phyloP scores from a whole-genome alignment of 2,113 vertebrate genomes.

The Strigops habroptila region DNA sequence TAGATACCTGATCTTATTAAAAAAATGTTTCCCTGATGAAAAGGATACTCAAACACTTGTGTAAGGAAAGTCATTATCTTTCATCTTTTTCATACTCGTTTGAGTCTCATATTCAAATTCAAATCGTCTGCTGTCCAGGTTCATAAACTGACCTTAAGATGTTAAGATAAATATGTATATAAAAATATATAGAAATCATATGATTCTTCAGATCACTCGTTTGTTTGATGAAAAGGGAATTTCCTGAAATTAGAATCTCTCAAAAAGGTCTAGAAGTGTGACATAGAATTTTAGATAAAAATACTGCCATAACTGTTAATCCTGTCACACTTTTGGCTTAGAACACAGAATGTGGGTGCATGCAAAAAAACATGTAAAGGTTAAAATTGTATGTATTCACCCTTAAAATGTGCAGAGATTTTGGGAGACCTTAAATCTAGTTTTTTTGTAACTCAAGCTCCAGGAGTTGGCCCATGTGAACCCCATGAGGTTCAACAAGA shows the following conservation, averaged over 20 bases:
- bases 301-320: background rate
- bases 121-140: background rate
- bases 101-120: background rate
- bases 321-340: background rate
- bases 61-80: background rate
- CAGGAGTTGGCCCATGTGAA: background rate
- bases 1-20: background rate
- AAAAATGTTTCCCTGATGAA: background rate
- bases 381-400: background rate
- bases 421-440: background rate
- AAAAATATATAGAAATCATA: background rate
- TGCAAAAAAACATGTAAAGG: background rate
- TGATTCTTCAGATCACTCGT: background rate
- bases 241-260: background rate
- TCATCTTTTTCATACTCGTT: background rate
- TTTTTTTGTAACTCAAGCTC: background rate
- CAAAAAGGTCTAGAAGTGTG: background rate
- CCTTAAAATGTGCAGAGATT: background rate
- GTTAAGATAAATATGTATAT: background rate
- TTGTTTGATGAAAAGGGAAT: background rate
- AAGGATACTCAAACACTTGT: background rate
- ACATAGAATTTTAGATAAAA: background rate
- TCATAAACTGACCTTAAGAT: background rate
- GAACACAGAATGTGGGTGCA: background rate
- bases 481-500: background rate